Base-by-base conservation (phyloP, 1,140 invertebrate genomes). In the Meloidogyne chitwoodi region DNA sequence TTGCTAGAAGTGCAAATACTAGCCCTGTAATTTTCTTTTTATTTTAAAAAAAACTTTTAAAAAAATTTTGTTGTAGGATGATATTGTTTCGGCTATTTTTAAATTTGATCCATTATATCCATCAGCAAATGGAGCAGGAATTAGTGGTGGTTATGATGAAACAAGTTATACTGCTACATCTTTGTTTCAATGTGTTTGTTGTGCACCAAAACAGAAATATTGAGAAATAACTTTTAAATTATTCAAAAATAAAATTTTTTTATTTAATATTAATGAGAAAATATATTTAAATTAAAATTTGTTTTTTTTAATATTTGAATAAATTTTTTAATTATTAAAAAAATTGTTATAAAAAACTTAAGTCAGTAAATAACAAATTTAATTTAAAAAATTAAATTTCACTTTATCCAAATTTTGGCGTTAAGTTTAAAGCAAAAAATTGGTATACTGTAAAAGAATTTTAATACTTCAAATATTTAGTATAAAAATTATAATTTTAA, bases 1-100 rank as follows among this genome's bases (percentile, higher is more conserved):
- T 77, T 29, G 75, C 75, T 24, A 64, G 75, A 63, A 77, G 75
- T 41, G 61, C 74, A 27, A 77, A 77, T 65, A 77, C 75, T n/a
- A 77, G 75, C 66, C 75, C 75, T 12, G 75, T 77, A 61, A 8
- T 19, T 31, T 61, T n/a, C 16, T 56, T 29, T 22, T 29, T 4
- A 12, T 22, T 41, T 14, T 14, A 11, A 64, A 31, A 62, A 62
- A 34, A 22, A 29, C 34, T 2, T n/a, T 19, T 19, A n/a, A 16
- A 8, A 48, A 24, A 56, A 8, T 12, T 22, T 22, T 16, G 14
- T 56, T 61, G 6, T 14, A 77, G 75, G 75, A 77, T 24, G 75
- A 77, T 27, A 77, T 77, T 24, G 74, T 77, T 11, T 56, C 75
- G 11, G 75, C 75, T 6, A 77, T 77, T 24, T 76, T 77, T 56